Conservation (phyloP, 2,797 vertebrate species). For the Ctenochaetus hawaiiensis region DNA sequence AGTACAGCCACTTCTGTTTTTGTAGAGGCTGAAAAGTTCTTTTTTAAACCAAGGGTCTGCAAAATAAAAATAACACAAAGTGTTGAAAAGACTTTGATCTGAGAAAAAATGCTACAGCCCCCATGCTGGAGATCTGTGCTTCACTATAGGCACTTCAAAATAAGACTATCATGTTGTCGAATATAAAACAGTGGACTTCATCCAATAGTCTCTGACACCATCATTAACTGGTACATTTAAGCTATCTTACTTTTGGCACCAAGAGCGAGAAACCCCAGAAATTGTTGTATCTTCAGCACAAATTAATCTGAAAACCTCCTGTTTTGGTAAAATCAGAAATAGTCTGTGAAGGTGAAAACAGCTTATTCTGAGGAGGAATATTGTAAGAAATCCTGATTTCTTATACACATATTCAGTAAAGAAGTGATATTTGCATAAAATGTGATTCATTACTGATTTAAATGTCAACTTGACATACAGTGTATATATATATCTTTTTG, state of each 20-base stretch:
- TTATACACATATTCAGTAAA: background rate
- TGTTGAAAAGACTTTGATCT: constrained; percentile 31
- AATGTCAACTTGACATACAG: background rate
- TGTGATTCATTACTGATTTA: background rate
- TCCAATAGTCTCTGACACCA: constrained; percentile 50
- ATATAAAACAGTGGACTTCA: constrained; percentile 45
- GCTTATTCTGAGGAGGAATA: too few relatives aligned
- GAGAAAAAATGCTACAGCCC: constrained; percentile 31
- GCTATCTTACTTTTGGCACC: constrained; percentile 57
- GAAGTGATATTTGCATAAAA: background rate
- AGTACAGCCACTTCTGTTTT: background rate
- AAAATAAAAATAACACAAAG: constrained; percentile 43
- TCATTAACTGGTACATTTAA: constrained; percentile 51
- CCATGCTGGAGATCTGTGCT: constrained; percentile 18
- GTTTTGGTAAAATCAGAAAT: constrained; percentile 41
- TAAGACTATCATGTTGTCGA: constrained; percentile 33
- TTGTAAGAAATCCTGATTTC: background rate
- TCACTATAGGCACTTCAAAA: constrained; percentile 36
- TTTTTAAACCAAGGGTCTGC: background rate
- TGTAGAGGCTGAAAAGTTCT: background rate
- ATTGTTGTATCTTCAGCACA: constrained; percentile 22
- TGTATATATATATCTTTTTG: background rate
- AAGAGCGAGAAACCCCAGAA: constrained; percentile 10
- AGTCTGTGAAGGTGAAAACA: background rate
- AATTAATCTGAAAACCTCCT: constrained; percentile 34